Percentiles rank a stretch among this genome's conserved stretches.
Conservation (phyloP, 2,797 vertebrate genomes). For the Aquila chrysaetos region DNA sequence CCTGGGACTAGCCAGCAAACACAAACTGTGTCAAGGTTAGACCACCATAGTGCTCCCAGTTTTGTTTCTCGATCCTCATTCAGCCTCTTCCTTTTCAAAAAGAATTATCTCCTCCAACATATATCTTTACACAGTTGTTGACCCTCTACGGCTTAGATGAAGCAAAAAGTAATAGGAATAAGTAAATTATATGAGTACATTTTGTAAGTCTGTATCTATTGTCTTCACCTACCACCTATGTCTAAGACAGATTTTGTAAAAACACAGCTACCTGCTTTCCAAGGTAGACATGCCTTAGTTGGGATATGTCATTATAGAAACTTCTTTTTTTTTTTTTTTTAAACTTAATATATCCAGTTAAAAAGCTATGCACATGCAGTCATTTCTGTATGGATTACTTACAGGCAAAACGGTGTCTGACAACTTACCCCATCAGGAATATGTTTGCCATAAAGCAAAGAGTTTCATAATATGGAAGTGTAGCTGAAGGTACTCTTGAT, state of each 20-base stretch:
- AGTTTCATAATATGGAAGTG: not conserved
- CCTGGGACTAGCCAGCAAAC: not conserved
- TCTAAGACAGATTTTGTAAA: not conserved
- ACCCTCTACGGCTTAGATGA: not conserved
- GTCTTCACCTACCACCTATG: not conserved
- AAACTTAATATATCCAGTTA: not conserved
- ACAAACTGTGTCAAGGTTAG: not conserved
- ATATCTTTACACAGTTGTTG: not conserved
- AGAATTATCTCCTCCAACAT: not conserved
- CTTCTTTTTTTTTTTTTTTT: not conserved
- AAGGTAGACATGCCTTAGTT: not conserved
- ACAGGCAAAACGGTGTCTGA: not conserved
- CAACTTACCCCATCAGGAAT: not conserved
- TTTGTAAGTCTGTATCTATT: not conserved
- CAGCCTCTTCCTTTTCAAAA: not conserved
- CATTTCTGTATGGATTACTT: not conserved
- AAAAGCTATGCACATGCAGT: not conserved
- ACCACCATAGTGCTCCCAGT: not conserved
- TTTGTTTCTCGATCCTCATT: not conserved
- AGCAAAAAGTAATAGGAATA: not conserved
- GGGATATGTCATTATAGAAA: not conserved
- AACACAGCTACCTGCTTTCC: not conserved
- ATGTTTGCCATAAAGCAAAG: not conserved
- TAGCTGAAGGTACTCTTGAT: not conserved
- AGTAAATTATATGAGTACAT: not conserved